Evolutionary conservation across 1,140 invertebrate genomes (phyloP).

Genomic region (Anoplophora glabripennis): DNA sequence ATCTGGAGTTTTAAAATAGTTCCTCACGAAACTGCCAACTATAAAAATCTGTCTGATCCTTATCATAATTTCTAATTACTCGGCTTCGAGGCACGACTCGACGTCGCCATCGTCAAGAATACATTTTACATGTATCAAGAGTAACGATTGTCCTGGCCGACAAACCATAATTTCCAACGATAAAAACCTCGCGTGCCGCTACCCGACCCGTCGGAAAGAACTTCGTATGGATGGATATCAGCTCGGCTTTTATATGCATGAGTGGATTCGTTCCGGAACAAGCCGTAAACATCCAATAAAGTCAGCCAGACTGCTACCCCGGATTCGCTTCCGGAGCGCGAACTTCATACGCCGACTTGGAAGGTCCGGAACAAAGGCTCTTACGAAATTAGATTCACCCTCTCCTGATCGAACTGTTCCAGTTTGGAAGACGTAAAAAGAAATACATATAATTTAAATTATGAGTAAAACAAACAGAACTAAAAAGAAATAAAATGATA

Average conservation of each 20-base stretch:
- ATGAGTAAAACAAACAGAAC: no score
- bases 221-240: slow-evolving; percentile 18
- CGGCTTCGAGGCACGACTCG: no score
- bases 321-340: slow-evolving; percentile 18
- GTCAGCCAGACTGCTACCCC: slow-evolving; percentile 20
- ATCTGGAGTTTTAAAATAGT: no score
- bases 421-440: not conserved
- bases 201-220: slow-evolving; percentile 1
- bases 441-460: no score
- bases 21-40: no score
- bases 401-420: not conserved
- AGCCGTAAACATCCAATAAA: slow-evolving; percentile 33
- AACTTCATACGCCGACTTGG: slow-evolving; percentile 8
- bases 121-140: no score
- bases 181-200: not conserved
- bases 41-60: no score
- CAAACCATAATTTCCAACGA: no score
- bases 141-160: no score
- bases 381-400: slow-evolving; percentile 11
- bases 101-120: no score
- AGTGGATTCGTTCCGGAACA: slow-evolving; percentile 25
- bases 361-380: slow-evolving; percentile 5
- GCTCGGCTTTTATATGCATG: slow-evolving; percentile 30
- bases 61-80: no score
- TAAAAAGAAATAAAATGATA: no score